Evolutionary conservation across 2,113 vertebrate species (phyloP), one percentile per base, ranked within the genome.

Genomic region (Mixornis gularis): DNA sequence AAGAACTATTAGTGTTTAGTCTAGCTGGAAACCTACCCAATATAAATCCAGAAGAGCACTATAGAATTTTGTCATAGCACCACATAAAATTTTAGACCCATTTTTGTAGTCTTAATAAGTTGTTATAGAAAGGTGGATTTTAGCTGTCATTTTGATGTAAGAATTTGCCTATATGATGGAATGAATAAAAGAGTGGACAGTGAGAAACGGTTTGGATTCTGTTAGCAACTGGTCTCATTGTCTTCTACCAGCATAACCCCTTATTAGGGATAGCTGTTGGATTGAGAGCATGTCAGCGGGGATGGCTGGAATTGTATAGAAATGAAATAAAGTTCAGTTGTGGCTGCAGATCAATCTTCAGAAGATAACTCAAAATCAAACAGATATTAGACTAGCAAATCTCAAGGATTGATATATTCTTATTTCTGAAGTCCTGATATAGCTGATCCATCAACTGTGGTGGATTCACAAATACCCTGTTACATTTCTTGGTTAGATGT

Each of bases 211-310:
- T 56, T 76, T 32, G 24, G 40, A 48, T 73, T 32, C 18, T 53
- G 32, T 44, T 56, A 56, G 46, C 22, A 17, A 5, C 25, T 79
- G 25, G 9, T 73, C 51, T 64, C 4, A 0, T 76, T 1, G 3
- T 34, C 64, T 55, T 70, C 8, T n/a, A 44, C 41, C 63, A 72
- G 49, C 25, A 7, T 32, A 25, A 11, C 5, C 9, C 6, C 9
- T 51, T 51, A 0, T 8, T 49, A 29, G 15, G 32, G 3, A 9
- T 17, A 22, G 56, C 34, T 74, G 25, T 64, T 58, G 72, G 56
- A 43, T 6, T 71, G 36, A 38, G 9, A 62, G 12, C 12, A 2
- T 27, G 16, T 34, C 0, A 0, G 41, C n/a, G 60, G 41, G 0
- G 0, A 24, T 41, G 53, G 36, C 44, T 92, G 15, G 6, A 49